Percentiles rank a stretch among this genome's conserved stretches.
Evolutionary conservation across 1,140 invertebrate genomes (phyloP).

Genomic region (Ephestia elutella): DNA sequence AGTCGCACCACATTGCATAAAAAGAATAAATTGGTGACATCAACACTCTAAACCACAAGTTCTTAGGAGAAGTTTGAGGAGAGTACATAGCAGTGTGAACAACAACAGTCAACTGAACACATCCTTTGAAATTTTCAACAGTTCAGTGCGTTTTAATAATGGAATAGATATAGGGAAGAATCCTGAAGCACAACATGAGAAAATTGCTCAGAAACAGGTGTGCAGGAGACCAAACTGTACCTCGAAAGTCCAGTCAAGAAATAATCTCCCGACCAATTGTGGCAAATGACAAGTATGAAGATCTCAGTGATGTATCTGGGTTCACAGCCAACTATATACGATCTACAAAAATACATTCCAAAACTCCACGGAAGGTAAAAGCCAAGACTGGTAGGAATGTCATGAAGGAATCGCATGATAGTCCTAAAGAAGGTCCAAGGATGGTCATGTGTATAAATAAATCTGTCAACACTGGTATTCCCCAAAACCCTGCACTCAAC

Average conservation of each 20-base stretch:
- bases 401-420: constrained; percentile 41
- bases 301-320: constrained; percentile 64
- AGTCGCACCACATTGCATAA: constrained; percentile 34
- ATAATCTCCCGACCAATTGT: constrained; percentile 21
- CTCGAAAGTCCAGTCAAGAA: constrained; percentile 26
- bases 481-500: constrained; percentile 31
- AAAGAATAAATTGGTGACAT: constrained; percentile 54
- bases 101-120: constrained; percentile 43
- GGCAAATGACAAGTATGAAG: constrained; percentile 56
- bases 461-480: constrained; percentile 36
- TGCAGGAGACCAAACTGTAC: constrained; percentile 21
- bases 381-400: constrained; percentile 39
- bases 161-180: constrained; percentile 4
- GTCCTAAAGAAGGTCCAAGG: constrained; percentile 25
- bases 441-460: constrained; percentile 55
- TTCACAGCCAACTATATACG: constrained; percentile 67
- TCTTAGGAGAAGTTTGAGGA: constrained; percentile 49
- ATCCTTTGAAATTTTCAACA: constrained; percentile 43
- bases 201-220: constrained; percentile 17
- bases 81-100: constrained; percentile 35
- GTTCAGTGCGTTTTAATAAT: constrained; percentile 20
- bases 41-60: constrained; percentile 48
- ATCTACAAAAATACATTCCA: constrained; percentile 56
- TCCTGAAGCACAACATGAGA: constrained; percentile 14
- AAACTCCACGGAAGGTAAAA: constrained; percentile 46